phyloP scores from a whole-genome alignment of 2,113 vertebrate genomes.

The Thalassoma bifasciatum region DNA sequence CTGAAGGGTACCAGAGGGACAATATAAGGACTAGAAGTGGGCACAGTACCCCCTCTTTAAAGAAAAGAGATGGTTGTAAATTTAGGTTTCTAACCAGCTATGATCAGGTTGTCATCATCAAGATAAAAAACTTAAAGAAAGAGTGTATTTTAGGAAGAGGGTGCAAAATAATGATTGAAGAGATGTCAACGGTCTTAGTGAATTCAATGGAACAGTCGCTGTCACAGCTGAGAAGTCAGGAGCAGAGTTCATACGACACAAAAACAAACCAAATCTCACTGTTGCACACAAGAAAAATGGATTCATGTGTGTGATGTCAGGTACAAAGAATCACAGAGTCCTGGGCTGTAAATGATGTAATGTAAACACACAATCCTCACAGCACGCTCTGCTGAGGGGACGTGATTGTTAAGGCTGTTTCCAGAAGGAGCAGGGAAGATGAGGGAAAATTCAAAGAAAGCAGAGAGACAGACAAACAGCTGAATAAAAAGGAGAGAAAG shows the following conservation, averaged over 20 bases:
- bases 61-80: too few relatives aligned
- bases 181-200: conserved; percentile 25
- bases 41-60: too few relatives aligned
- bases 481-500: conserved; percentile 21
- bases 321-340: background rate
- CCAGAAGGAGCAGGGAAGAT: background rate
- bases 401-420: conserved; percentile 18
- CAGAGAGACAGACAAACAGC: conserved; percentile 7
- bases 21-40: too few relatives aligned
- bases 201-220: conserved; percentile 51
- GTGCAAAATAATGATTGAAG: background rate
- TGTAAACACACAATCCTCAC: conserved; percentile 2
- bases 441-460: background rate
- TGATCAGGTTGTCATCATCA: too few relatives aligned
- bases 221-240: conserved; percentile 29
- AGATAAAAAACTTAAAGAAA: too few relatives aligned
- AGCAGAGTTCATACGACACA: conserved; percentile 45
- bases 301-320: conserved; percentile 10
- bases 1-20: too few relatives aligned
- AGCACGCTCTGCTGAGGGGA: conserved; percentile 10
- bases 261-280: conserved; percentile 23
- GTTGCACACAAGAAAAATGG: background rate
- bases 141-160: background rate
- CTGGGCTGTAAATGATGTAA: background rate
- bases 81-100: too few relatives aligned